Evolutionary conservation across 2,113 vertebrate genomes (phyloP), one percentile per base, ranked within the genome.

Genomic region (Corythornis madagascariensis): DNA sequence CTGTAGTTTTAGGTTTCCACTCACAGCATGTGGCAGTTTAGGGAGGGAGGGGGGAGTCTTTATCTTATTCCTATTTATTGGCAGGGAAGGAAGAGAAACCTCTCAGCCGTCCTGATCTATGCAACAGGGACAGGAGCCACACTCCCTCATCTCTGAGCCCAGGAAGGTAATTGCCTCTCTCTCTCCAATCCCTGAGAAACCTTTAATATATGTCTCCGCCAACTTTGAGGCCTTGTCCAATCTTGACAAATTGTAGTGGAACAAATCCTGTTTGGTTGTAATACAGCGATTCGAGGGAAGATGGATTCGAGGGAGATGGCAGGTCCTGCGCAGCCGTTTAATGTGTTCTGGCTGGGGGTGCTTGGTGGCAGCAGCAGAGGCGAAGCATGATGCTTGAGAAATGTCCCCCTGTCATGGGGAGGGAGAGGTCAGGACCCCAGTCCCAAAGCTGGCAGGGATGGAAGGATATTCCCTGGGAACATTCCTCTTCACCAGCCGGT

Each of bases 211-310:
- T 8, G 7, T 82, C 79, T 70, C 94, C 1, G 57, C 40, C 89
- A 95, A 90, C 90, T 95, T 90, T 53, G 77, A 89, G 80, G 90
- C 92, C 93, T 93, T 35, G 80, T 91, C 92, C 96, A 86, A 77
- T 96, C 96, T 77, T 93, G 93, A 95, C 92, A 96, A 90, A 96
- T 77, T 79, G 87, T 31, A 93, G 89, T 82, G 95, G 93, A 97
- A 96, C 94, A 97, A 97, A 97, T 97, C 95, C 96, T 88, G 85
- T 96, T 97, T 96, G 94, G 93, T 73, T 31, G 95, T 50, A 86
- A 86, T 6, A 25, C 92, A 43, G 94, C 13, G 38, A 96, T 95
- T 94, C 31, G 31, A 81, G 88, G 72, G 93, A 70, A 93, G 96
- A 94, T 84, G 93, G 94, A 91, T 89, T 83, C 40, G 3, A 66